phyloP scores from a whole-genome alignment of 2,797 vertebrate species.

The Fistularia commersonii region DNA sequence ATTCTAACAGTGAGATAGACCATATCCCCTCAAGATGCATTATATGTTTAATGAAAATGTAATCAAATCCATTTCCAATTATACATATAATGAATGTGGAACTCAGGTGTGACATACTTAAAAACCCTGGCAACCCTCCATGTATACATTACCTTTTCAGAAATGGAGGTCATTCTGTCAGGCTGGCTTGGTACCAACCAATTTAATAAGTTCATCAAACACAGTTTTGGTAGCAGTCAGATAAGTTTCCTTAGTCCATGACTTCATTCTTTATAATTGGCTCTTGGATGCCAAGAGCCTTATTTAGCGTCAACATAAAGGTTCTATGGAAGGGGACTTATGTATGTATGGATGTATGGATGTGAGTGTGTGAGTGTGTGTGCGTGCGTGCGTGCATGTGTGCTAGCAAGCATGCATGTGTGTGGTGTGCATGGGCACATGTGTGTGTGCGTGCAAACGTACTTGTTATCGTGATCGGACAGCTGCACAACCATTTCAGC shows the following conservation, averaged over 20 bases:
- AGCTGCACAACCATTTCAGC: conserved; percentile 29
- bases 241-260: conserved; percentile 28
- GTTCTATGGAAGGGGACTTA: conserved; percentile 36
- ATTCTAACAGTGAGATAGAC: conserved; percentile 18
- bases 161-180: conserved; percentile 54
- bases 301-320: conserved; percentile 51
- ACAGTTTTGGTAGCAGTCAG: conserved; percentile 28
- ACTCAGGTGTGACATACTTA: conserved; percentile 51
- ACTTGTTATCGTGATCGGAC: conserved; percentile 22
- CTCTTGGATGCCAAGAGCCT: conserved; percentile 46
- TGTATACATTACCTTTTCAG: conserved; percentile 56
- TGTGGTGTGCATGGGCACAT: no score
- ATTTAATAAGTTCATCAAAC: conserved; percentile 51
- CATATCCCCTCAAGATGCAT: conserved; percentile 31
- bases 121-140: conserved; percentile 48
- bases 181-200: conserved; percentile 32
- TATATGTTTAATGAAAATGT: conserved; percentile 61
- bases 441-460: no score
- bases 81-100: conserved; percentile 63
- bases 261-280: conserved; percentile 48
- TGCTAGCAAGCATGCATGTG: no score
- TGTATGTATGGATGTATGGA: no score
- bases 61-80: conserved; percentile 69
- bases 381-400: no score
- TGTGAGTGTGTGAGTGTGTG: no score